Conservation (phyloP, 1,140 invertebrate genomes). For the Danaus melanippus region DNA sequence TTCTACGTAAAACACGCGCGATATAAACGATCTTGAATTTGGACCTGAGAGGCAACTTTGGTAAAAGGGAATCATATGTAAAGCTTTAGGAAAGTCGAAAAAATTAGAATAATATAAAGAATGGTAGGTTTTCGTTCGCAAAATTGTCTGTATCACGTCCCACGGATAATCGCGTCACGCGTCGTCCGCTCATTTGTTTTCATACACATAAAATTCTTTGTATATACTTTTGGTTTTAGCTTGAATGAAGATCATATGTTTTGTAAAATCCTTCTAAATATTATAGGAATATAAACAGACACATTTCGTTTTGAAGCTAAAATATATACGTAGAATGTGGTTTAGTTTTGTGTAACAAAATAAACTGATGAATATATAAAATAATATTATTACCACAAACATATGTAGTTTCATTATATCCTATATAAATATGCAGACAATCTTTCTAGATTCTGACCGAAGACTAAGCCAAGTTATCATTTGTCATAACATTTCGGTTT, state of each 20-base stretch:
- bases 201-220: constrained; percentile 12
- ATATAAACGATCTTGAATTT: background rate
- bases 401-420: too few species aligned
- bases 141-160: constrained; percentile 29
- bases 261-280: constrained; percentile 7
- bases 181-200: constrained; percentile 21
- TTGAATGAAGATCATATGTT: background rate
- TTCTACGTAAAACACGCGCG: too few species aligned
- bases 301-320: too few species aligned
- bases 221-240: background rate
- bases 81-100: constrained; percentile 9
- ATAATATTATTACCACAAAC: too few species aligned
- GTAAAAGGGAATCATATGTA: constrained; percentile 8
- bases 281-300: too few species aligned
- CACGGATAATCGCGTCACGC: constrained; percentile 36
- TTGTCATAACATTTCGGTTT: too few species aligned
- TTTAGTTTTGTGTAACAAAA: too few species aligned
- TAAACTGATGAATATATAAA: too few species aligned
- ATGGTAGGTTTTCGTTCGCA: constrained; percentile 21
- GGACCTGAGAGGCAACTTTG: constrained; percentile 1
- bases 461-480: too few species aligned
- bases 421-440: too few species aligned
- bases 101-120: constrained; percentile 28
- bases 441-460: too few species aligned
- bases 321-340: too few species aligned